A percentile compares a stretch with the other conserved stretches of the same genome.
These are phyloP conservation scores for Nomada lathburiana DNA, from an alignment of 2,888 invertebrate species.

Conservation along the genomic window DNA sequence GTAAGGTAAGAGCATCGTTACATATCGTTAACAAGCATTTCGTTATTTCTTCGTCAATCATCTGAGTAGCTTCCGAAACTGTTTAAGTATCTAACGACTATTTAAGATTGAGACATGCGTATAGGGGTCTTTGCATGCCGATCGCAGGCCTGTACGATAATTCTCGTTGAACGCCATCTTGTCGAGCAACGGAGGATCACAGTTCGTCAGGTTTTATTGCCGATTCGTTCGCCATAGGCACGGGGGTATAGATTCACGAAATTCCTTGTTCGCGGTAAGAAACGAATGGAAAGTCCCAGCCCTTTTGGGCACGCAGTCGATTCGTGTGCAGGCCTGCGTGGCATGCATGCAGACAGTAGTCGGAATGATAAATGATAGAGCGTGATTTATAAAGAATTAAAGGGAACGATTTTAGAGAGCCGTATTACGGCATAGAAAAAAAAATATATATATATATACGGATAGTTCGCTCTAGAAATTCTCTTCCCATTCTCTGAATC, in stretches of 20 bases:
- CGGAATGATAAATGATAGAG: constrained; percentile 20
- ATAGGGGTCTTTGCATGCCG: constrained; percentile 23
- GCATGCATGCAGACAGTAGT: constrained; percentile 34
- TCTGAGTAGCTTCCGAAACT: constrained; percentile 31
- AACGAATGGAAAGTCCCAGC: no score
- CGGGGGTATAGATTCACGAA: no score
- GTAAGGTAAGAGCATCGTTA: constrained; percentile 80
- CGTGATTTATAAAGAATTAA: constrained; percentile 12
- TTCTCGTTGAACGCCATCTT: no score
- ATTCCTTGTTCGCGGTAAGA: no score
- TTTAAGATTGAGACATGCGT: constrained; percentile 33
- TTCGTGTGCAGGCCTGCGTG: constrained; percentile 58
- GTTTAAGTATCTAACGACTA: constrained; percentile 19
- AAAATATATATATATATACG: constrained; percentile 35
- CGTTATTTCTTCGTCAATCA: constrained; percentile 16
- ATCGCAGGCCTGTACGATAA: constrained; percentile 56
- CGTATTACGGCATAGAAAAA: constrained; percentile 5
- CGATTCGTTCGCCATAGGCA: no score
- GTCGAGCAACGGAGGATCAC: no score
- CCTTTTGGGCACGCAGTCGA: no score
- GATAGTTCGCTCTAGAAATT: constrained; percentile 45
- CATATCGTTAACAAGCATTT: constrained; percentile 27
- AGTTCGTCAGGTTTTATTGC: no score
- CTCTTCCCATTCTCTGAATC: constrained; percentile 47
- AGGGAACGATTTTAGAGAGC: no score